These are phyloP conservation scores for Tetrapedia diversipes DNA, from an alignment of 2,888 invertebrate species.

Conservation along the genomic window DNA sequence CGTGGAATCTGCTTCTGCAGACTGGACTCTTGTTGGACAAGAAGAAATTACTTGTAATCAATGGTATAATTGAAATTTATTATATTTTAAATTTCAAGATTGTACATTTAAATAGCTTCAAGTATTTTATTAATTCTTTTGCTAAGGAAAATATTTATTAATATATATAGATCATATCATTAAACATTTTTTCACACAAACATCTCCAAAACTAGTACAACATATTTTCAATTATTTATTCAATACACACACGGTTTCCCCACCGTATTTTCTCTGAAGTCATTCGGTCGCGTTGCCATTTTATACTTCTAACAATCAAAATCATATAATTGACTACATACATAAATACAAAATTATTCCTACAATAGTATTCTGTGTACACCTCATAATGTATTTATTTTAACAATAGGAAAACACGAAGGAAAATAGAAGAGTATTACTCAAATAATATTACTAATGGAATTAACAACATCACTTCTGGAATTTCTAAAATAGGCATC, in stretches of 20 bases:
- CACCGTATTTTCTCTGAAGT: too few relatives aligned
- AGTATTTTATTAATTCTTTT: background rate
- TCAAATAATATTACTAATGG: slow-evolving; percentile 32
- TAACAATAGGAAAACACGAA: slow-evolving; percentile 18
- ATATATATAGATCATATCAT: too few relatives aligned
- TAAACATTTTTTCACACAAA: too few relatives aligned
- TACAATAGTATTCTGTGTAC: too few relatives aligned
- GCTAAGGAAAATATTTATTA: too few relatives aligned
- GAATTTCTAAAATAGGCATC: slow-evolving; percentile 70
- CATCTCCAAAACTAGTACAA: too few relatives aligned
- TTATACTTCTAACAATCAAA: background rate
- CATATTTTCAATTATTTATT: too few relatives aligned
- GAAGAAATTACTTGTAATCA: slow-evolving; percentile 8
- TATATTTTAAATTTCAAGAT: background rate
- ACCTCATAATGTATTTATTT: background rate
- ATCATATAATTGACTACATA: too few relatives aligned
- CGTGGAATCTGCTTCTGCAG: slow-evolving; percentile 5
- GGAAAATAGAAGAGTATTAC: slow-evolving; percentile 23
- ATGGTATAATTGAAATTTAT: slow-evolving; percentile 14
- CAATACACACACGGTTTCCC: too few relatives aligned
- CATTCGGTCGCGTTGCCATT: background rate
- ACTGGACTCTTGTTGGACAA: slow-evolving; percentile 4
- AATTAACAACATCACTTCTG: slow-evolving; percentile 62
- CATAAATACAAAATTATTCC: too few relatives aligned
- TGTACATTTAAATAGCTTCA: background rate